Base-by-base conservation (phyloP, 2,888 invertebrate genomes). In the Phyllotreta striolata region DNA sequence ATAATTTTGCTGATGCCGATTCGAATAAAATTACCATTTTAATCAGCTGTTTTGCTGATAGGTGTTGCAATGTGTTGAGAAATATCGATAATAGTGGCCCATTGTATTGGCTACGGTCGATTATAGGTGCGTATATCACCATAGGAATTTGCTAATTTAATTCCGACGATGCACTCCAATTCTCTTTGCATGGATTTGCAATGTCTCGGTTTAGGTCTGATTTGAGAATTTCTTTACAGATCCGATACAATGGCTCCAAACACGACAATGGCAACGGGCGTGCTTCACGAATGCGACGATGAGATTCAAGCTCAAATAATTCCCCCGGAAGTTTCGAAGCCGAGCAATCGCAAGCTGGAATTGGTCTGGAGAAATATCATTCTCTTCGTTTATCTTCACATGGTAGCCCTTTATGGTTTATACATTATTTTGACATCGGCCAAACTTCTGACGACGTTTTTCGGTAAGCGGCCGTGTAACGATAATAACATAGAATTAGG, bases 301-400 rank as follows among this genome's bases (percentile, higher is more conserved):
- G 88, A 89, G 73, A 87, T 78, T 12, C 51, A 55, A n/a, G 57
- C 73, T 1, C 66, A 64, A 13, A 60, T 72, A 13, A 63, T 75
- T 6, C 73, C 73, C 2, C 63, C 71, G n/a, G 70, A 70, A 55
- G 62, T 70, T 3, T 70, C 71, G 9, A 72, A 73, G 65, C 73
- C 89, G 0, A 87, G 88, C 62, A 83, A 83, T 63, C 81, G 84
- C 46, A 86, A 87, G 63, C 77, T 84, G 40, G 82, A 86, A 76
- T 79, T 91, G 51, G 94, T 95, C 6, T 95, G 94, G 94, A 86
- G 91, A 70, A 95, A 94, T 78, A 91, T 95, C 54, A 80, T 89
- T n/a, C 84, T 91, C 0, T 93, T 95, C 77, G 82, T 84, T 6
- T 91, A 90, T 76, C 85, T 95, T 66, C 94, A 95, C 78, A 41